Evolutionary conservation across 2,797 vertebrate genomes (phyloP).

Genomic region (Thamnophis elegans): DNA sequence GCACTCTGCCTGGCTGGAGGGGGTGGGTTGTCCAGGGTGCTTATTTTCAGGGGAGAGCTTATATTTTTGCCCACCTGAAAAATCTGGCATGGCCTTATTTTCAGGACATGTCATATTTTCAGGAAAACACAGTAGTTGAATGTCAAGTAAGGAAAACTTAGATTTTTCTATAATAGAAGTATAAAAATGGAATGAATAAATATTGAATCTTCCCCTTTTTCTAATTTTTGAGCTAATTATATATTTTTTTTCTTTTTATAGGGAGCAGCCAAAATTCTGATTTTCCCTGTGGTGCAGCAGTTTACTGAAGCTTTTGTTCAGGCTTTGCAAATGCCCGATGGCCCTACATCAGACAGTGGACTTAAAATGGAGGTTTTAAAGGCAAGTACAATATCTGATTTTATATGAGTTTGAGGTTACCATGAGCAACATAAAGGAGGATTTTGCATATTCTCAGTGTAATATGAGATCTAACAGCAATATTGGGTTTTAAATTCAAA

Average conservation of each 20-base stretch:
- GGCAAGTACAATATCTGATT: conserved; percentile 66
- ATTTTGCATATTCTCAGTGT: neutral
- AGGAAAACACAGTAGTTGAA: neutral
- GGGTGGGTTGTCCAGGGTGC: no score
- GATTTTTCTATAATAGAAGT: neutral
- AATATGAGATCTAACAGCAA: neutral
- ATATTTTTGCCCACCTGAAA: no score
- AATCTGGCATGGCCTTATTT: no score
- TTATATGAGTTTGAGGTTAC: neutral
- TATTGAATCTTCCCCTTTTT: neutral
- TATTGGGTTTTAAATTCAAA: neutral
- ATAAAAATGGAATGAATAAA: neutral
- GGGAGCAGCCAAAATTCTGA: conserved; percentile 94
- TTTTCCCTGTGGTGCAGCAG: conserved; percentile 97
- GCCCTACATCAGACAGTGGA: conserved; percentile 91
- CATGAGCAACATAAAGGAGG: conserved; percentile 1
- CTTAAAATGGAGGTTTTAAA: conserved; percentile 99
- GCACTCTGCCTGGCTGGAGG: no score
- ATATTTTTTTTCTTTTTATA: conserved; percentile 54
- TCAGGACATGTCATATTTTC: no score
- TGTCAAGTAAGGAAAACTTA: neutral
- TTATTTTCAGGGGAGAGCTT: no score
- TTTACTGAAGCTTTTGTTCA: conserved; percentile 97
- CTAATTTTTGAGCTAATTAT: neutral
- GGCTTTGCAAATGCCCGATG: conserved; percentile 94